Percentiles rank a stretch among this genome's conserved stretches.
Conservation (phyloP, 2,888 invertebrate species). For the Tryphoninae sp. region DNA sequence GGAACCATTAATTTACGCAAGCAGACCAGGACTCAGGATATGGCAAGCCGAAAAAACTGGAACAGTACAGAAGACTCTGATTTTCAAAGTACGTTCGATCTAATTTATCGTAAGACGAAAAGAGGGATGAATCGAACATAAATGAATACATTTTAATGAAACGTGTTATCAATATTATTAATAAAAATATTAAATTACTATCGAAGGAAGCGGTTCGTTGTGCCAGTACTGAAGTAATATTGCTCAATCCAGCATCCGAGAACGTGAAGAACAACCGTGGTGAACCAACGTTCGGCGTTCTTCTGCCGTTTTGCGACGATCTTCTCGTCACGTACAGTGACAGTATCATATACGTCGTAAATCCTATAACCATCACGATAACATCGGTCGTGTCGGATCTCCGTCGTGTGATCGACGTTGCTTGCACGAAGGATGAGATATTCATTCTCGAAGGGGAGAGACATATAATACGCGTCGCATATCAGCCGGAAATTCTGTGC, state of each 20-base stretch:
- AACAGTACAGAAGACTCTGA: slow-evolving; percentile 90
- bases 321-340: slow-evolving; percentile 89
- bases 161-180: background rate
- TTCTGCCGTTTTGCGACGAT: slow-evolving; percentile 87
- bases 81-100: slow-evolving; percentile 87
- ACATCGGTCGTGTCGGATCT: slow-evolving; percentile 76
- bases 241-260: slow-evolving; percentile 86
- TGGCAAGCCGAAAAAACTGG: slow-evolving; percentile 91
- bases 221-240: slow-evolving; percentile 85
- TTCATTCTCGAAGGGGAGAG: slow-evolving; percentile 92
- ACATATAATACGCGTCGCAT: slow-evolving; percentile 89
- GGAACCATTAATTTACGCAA: slow-evolving; percentile 86
- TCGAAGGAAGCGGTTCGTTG: slow-evolving; percentile 76
- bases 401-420: slow-evolving; percentile 81
- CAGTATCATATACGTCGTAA: slow-evolving; percentile 88
- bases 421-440: slow-evolving; percentile 88
- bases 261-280: slow-evolving; percentile 79
- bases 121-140: slow-evolving; percentile 3
- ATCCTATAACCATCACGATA: slow-evolving; percentile 84
- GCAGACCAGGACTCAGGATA: slow-evolving; percentile 91
- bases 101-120: slow-evolving; percentile 20
- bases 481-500: slow-evolving; percentile 85
- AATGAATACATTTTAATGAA: background rate
- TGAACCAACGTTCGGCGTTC: slow-evolving; percentile 86
- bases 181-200: slow-evolving; percentile 9